A percentile compares a stretch with the other conserved stretches of the same genome.
phyloP scores from a whole-genome alignment of 2,888 invertebrate species.

The Fabriciana adippe region DNA sequence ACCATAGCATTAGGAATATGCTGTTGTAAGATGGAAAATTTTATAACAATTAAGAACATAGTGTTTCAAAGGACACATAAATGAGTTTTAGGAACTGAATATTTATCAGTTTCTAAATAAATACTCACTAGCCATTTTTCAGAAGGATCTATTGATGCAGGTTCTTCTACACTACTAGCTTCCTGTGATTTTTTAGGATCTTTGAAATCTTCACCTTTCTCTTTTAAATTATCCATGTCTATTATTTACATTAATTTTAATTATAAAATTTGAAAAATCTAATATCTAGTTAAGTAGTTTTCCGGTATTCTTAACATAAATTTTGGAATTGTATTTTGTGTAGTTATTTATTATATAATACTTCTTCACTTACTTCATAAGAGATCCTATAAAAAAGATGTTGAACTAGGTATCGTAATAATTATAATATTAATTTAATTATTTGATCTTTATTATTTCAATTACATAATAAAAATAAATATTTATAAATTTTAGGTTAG shows the following conservation, averaged over 20 bases:
- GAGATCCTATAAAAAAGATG: too few relatives aligned
- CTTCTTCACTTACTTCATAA: too few relatives aligned
- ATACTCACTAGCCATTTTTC: constrained; percentile 68
- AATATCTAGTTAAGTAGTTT: neutral
- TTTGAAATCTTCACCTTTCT: neutral
- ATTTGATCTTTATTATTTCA: too few relatives aligned
- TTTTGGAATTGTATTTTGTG: neutral
- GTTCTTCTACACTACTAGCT: constrained; percentile 30
- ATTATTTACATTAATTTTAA: neutral
- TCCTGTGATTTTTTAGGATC: constrained; percentile 6
- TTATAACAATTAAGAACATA: too few relatives aligned
- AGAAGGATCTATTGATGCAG: constrained; percentile 42
- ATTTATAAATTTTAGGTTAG: constrained; percentile 1
- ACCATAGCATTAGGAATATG: too few relatives aligned
- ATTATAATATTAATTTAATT: too few relatives aligned
- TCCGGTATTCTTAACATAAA: neutral
- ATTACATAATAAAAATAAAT: too few relatives aligned
- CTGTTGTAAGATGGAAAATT: too few relatives aligned
- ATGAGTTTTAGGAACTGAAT: neutral
- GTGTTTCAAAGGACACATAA: neutral
- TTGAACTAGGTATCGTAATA: too few relatives aligned
- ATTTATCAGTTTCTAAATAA: too few relatives aligned
- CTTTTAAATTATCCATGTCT: neutral
- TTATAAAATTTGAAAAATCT: neutral
- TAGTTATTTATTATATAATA: neutral